Conservation (phyloP, 2,888 invertebrate species). For the Sphaeridia pumilis region DNA sequence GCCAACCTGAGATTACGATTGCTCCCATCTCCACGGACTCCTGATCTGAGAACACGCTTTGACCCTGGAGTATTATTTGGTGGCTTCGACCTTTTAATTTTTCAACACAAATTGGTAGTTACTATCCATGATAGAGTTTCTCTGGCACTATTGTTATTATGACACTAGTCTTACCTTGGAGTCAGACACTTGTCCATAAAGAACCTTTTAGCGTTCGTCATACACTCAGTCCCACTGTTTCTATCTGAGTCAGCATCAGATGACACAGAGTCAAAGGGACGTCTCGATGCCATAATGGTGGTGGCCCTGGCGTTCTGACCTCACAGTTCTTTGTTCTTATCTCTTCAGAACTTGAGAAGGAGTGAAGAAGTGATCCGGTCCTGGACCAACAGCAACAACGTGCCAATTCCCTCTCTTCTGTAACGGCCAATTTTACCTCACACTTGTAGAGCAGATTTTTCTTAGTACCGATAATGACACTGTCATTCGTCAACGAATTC, state of each 20-base stretch:
- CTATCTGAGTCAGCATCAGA: slow-evolving; percentile 10
- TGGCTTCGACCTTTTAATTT: not conserved
- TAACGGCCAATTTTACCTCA: no score
- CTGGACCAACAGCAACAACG: no score
- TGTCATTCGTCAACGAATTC: no score
- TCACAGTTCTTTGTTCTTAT: no score
- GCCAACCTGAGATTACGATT: not conserved
- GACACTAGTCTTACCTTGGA: slow-evolving; percentile 5
- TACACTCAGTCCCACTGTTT: slow-evolving; percentile 4
- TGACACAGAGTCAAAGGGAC: slow-evolving; percentile 1
- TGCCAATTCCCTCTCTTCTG: no score
- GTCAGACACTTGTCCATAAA: slow-evolving; percentile 7
- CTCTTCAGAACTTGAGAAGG: no score
- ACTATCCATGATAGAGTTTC: not conserved
- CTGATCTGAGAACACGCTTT: not conserved
- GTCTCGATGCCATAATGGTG: not conserved
- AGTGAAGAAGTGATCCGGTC: no score
- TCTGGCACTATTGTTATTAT: not conserved
- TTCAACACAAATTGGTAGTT: not conserved
- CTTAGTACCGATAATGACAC: no score
- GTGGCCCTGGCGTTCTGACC: no score
- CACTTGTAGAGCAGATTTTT: no score
- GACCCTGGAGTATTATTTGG: slow-evolving; percentile 2
- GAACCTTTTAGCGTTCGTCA: slow-evolving; percentile 3
- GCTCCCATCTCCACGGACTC: not conserved